These are phyloP conservation scores for Nemurella pictetii DNA, from an alignment of 2,888 invertebrate species.

Conservation along the genomic window DNA sequence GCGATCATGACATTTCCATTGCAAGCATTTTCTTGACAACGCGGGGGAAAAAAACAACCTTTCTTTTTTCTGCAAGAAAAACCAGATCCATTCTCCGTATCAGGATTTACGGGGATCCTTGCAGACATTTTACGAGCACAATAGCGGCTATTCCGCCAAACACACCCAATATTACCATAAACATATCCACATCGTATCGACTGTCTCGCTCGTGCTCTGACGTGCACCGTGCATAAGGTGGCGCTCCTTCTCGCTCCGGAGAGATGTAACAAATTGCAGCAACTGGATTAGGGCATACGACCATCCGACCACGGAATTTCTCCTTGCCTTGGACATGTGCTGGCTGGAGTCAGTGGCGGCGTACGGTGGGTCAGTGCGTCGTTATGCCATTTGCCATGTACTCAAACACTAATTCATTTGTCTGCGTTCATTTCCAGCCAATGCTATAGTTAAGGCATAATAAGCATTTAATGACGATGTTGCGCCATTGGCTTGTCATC, in stretches of 20 bases:
- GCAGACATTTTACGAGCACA: neutral
- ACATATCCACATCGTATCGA: neutral
- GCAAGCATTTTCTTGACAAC: neutral
- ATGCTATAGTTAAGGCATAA: no score
- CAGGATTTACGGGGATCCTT: neutral
- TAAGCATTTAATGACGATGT: no score
- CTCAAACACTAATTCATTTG: no score
- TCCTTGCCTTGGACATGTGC: neutral
- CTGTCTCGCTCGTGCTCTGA: neutral
- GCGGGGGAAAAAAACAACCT: neutral
- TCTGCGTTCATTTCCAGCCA: no score
- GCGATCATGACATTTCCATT: no score
- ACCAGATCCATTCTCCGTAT: neutral
- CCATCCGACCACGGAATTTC: neutral
- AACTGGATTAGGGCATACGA: neutral
- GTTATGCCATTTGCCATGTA: no score
- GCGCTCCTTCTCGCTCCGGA: neutral
- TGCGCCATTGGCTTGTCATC: no score
- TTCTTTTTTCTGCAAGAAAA: neutral
- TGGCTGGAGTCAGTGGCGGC: neutral
- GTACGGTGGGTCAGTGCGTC: no score
- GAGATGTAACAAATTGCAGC: neutral
- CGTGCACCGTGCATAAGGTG: neutral
- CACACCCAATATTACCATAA: neutral
- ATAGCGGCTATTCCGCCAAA: neutral